Base-by-base conservation (phyloP, 2,113 vertebrate genomes). In the Gila orcuttii region DNA sequence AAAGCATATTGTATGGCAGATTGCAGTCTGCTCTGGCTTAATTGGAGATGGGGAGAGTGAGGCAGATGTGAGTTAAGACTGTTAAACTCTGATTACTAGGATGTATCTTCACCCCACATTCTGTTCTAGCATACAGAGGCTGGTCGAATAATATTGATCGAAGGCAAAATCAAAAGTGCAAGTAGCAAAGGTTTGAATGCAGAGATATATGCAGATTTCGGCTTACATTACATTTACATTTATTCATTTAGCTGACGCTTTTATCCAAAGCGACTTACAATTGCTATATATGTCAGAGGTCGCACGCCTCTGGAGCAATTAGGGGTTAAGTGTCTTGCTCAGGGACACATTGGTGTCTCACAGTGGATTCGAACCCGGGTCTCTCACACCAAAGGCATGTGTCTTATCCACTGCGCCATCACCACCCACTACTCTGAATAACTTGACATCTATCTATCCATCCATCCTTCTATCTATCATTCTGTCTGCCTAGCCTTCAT, bases 1-100 rank as follows among this genome's bases (percentile, higher is more conserved):
- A 85, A 91, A 93, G 90, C 94, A 95, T 94, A 93, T 94, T 94
- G 92, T 92, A 89, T 52, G 88, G 87, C 94, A 94, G 93, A 94
- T 93, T 94, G 94, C 91, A 92, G 93, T 93, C 89, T 93, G 90
- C 91, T 86, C 87, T 88, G 74, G 88, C 90, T 90, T 94, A 92
- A 94, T 92, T 91, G 90, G 91, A 92, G 87, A 90, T 89, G 90
- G 90, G 92, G 89, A 90, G 88, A 89, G 82, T 83, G 52, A 80
- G 64, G 81, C 8, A 76, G 85, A 88, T 84, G 81, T 83, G 28
- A 82, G 80, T 68, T 87, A 83, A 84, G 74, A 25, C 55, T 66
- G 86, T 80, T 87, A 82, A 73, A 80, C 45, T 89, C 82, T 74
- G 82, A 86, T 87, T 83, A 84, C 36, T 13, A 85, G 79, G 86